Conservation (phyloP, 2,888 invertebrate genomes). For the Biston stratarius region DNA sequence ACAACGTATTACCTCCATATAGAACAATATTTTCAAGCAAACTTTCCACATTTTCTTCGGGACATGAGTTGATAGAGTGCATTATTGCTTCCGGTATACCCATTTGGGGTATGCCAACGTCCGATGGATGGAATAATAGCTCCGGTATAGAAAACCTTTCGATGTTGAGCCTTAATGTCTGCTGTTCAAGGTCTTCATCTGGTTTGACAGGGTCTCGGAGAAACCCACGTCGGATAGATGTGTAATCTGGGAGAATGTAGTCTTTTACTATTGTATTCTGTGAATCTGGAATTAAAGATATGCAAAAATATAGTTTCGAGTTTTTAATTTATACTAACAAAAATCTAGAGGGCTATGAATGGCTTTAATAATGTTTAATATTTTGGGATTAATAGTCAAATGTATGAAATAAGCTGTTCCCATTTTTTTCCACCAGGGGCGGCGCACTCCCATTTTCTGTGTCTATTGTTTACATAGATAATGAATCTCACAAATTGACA, state of each 20-base stretch:
- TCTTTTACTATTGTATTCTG: slow-evolving; percentile 93
- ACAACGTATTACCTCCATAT: slow-evolving; percentile 92
- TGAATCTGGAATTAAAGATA: slow-evolving; percentile 66
- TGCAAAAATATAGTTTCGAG: too few species aligned
- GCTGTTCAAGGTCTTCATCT: slow-evolving; percentile 86
- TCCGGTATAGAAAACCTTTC: slow-evolving; percentile 98
- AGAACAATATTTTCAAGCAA: slow-evolving; percentile 94
- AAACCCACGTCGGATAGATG: slow-evolving; percentile 93
- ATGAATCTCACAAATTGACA: too few species aligned
- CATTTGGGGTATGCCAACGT: slow-evolving; percentile 96
- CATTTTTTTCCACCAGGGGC: too few species aligned
- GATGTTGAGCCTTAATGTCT: slow-evolving; percentile 95
- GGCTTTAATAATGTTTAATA: too few species aligned
- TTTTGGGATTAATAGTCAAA: too few species aligned
- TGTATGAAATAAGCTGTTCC: too few species aligned
- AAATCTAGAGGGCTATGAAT: not conserved
- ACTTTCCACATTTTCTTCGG: slow-evolving; percentile 90
- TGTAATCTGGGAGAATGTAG: slow-evolving; percentile 98
- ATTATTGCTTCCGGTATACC: slow-evolving; percentile 96
- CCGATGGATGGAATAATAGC: slow-evolving; percentile 96
- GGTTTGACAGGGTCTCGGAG: slow-evolving; percentile 72
- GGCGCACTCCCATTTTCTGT: too few species aligned
- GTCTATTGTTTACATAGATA: too few species aligned
- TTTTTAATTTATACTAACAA: not conserved
- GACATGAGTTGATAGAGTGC: slow-evolving; percentile 91